Percentiles rank a stretch among this genome's conserved stretches.
These are phyloP conservation scores for Anarrhichthys ocellatus DNA, from an alignment of 2,113 vertebrate genomes.

Conservation along the genomic window DNA sequence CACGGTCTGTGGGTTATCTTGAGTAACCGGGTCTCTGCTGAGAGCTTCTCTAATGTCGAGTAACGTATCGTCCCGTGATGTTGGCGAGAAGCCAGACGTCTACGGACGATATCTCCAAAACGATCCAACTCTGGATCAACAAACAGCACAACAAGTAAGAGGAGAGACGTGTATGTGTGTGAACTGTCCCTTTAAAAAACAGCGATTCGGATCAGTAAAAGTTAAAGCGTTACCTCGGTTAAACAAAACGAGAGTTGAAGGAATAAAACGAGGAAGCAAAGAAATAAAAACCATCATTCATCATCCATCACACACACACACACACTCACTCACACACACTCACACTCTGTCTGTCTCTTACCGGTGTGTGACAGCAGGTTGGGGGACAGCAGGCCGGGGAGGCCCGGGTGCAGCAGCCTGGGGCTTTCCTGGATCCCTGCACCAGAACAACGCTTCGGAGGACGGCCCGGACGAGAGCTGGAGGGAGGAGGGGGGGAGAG, in stretches of 20 bases:
- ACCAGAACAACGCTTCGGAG: constrained; percentile 92
- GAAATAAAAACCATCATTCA: background rate
- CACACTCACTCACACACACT: background rate
- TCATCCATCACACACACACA: background rate
- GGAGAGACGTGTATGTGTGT: too few relatives aligned
- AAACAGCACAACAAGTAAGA: too few relatives aligned
- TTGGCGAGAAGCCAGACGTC: too few relatives aligned
- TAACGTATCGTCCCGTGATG: too few relatives aligned
- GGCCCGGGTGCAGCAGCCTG: constrained; percentile 89
- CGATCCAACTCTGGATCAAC: too few relatives aligned
- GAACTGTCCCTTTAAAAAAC: too few relatives aligned
- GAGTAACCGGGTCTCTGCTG: too few relatives aligned
- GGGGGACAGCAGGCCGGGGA: constrained; percentile 91
- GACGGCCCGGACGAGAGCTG: constrained; percentile 94
- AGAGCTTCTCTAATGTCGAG: too few relatives aligned
- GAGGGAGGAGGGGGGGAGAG: constrained; percentile 11
- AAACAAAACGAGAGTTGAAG: background rate
- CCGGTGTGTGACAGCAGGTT: constrained; percentile 93
- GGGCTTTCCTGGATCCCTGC: constrained; percentile 90
- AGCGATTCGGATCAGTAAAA: too few relatives aligned
- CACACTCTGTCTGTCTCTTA: constrained; percentile 68
- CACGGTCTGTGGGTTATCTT: too few relatives aligned
- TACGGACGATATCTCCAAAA: too few relatives aligned
- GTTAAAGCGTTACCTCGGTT: too few relatives aligned
- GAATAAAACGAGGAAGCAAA: background rate